Base-by-base conservation (phyloP, 2,888 invertebrate species). In the Linyphia triangularis region DNA sequence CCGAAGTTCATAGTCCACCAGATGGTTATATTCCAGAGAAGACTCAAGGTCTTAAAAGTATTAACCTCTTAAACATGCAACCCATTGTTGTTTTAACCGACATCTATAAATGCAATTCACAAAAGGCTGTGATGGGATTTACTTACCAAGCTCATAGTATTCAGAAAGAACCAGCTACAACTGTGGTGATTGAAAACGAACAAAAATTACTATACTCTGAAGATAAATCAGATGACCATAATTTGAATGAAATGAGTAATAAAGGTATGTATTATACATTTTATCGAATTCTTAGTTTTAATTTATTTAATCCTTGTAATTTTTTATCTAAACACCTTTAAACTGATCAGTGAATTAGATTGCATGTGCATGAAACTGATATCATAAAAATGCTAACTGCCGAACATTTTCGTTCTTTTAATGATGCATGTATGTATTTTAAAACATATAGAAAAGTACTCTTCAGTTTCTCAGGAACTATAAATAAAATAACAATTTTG, bases 1-100 rank as follows among this genome's bases (percentile, higher is more conserved):
- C 77, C n/a, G 77, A 77, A 63, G 22, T 77, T 77, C 77, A 77
- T 63, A 6, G 16, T 26, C 40, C 26, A 3, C 77, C 63, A 19
- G 40, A 63, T 43, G n/a, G 24, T 16, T 24, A 30, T 2, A 16
- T 13, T 63, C 9, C 40, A 3, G n/a, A 40, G n/a, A 6, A 63
- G 7, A 19, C 22, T 5, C 6, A 5, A 10, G 40, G 40, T 3
- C 13, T 9, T 9, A 24, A 28, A 40, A 24, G 24, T 2, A n/a
- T 2, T 24, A 5, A n/a, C 51, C n/a, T 51, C 13, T 51, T 51
- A 16, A 63, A 40, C 10, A 40, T 63, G 24, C 63, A 77, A 6
- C 77, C 77, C 1, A 24, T 9, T 63, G 77, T 77, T 10, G 26
- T 63, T 28, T 43, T 77, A 28, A 63, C 63, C 5, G 77, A 77